These are phyloP conservation scores for Elysia crispata DNA, from an alignment of 2,888 invertebrate genomes.

Conservation along the genomic window DNA sequence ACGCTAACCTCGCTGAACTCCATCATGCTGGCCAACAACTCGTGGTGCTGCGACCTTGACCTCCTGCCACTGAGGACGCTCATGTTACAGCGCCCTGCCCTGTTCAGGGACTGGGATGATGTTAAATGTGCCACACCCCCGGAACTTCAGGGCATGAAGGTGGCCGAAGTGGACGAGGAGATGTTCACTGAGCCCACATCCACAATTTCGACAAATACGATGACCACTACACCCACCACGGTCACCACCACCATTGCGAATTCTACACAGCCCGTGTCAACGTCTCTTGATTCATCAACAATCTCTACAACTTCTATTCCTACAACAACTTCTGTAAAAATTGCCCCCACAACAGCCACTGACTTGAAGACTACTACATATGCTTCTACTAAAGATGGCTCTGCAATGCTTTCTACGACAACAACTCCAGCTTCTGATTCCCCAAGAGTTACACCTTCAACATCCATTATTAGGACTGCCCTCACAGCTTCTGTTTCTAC, in stretches of 20 bases:
- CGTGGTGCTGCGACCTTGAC: conserved; percentile 88
- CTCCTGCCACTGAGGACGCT: conserved; percentile 85
- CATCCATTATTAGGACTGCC: not conserved
- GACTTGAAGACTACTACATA: not conserved
- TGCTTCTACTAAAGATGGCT: not conserved
- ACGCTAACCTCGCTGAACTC: conserved; percentile 51
- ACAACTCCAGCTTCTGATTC: not conserved
- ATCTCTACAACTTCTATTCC: not conserved
- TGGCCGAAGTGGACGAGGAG: conserved; percentile 47
- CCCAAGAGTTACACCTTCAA: not conserved
- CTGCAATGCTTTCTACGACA: not conserved
- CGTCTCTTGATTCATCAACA: too few species aligned
- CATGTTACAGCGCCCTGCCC: conserved; percentile 53
- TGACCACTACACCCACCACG: not conserved
- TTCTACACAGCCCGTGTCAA: too few species aligned
- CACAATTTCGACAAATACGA: not conserved
- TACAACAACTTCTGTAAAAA: not conserved
- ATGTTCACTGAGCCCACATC: conserved; percentile 1
- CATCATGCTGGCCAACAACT: conserved; percentile 85
- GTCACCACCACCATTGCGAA: not conserved
- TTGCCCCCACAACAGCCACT: not conserved
- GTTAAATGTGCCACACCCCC: conserved; percentile 57
- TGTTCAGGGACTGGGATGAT: conserved; percentile 53
- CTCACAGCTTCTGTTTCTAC: not conserved
- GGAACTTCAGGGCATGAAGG: conserved; percentile 52